These are phyloP conservation scores for Stichopus horrens DNA, from an alignment of 53 echinoderm and acorn worm species.

Conservation along the genomic window DNA sequence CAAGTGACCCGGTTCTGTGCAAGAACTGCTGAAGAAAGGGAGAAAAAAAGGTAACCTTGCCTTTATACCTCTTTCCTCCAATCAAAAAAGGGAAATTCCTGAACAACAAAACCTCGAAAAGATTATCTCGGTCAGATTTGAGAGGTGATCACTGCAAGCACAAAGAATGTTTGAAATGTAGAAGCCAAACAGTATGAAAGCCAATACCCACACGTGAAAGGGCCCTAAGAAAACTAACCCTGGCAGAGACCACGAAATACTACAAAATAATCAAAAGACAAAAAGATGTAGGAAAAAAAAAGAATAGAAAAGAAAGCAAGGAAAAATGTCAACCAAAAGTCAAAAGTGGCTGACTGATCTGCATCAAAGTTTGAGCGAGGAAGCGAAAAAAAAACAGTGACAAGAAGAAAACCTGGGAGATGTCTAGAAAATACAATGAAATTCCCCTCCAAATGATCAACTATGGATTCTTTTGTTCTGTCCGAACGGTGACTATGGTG, in stretches of 20 bases:
- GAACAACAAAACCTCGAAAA: conserved; percentile 7
- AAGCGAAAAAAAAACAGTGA: neutral
- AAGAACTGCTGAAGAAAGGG: neutral
- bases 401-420: no score
- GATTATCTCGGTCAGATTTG: conserved; percentile 37
- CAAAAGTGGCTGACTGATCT: neutral
- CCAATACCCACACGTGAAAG: conserved; percentile 23
- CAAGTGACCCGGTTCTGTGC: conserved; percentile 32
- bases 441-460: neutral
- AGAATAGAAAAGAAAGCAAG: neutral
- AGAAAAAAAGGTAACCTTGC: neutral
- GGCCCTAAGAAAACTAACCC: conserved; percentile 20
- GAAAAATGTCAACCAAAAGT: neutral
- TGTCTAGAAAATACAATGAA: no score
- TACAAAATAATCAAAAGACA: neutral
- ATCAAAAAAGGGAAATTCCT: conserved; percentile 23
- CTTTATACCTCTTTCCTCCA: neutral
- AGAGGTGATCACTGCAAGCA: conserved; percentile 24
- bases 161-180: conserved; percentile 38
- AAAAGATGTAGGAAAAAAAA: neutral
- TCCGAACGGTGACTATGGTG: no score
- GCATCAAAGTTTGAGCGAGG: neutral
- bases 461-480: no score
- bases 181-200: conserved; percentile 23
- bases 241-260: neutral